A percentile compares a stretch with the other conserved stretches of the same genome.
Conservation (phyloP, 2,797 vertebrate species). For the Oryzias dopingdopingensis region DNA sequence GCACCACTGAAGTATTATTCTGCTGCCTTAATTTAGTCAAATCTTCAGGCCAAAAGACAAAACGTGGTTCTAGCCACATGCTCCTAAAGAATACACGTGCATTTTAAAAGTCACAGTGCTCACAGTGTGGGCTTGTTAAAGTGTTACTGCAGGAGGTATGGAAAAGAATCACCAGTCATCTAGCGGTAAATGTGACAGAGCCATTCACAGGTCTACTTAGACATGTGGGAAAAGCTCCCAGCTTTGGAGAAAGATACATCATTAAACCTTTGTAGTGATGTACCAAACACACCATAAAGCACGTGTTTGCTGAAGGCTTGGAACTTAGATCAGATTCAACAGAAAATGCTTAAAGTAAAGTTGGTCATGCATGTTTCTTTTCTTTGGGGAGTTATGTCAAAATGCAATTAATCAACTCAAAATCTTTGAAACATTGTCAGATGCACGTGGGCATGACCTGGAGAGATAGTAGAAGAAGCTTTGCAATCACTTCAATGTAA, state of each 20-base stretch:
- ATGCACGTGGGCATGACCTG: no score
- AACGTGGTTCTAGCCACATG: not conserved
- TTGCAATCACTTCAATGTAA: no score
- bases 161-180: constrained; percentile 33
- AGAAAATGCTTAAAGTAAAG: no score
- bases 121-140: constrained; percentile 20
- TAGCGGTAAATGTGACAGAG: constrained; percentile 40
- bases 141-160: constrained; percentile 39
- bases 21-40: no score
- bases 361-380: no score
- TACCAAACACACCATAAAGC: constrained; percentile 30
- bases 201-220: constrained; percentile 3
- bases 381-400: no score
- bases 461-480: no score
- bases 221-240: constrained; percentile 22
- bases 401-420: no score
- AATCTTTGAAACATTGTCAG: no score
- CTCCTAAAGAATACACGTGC: not conserved
- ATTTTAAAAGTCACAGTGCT: constrained; percentile 1
- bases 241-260: constrained; percentile 38
- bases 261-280: constrained; percentile 47
- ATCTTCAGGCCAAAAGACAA: constrained; percentile 36
- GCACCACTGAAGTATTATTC: no score
- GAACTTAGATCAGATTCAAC: not conserved
- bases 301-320: constrained; percentile 23